Base-by-base conservation (phyloP, 2,888 invertebrate genomes). In the Andrena trimmerana region DNA sequence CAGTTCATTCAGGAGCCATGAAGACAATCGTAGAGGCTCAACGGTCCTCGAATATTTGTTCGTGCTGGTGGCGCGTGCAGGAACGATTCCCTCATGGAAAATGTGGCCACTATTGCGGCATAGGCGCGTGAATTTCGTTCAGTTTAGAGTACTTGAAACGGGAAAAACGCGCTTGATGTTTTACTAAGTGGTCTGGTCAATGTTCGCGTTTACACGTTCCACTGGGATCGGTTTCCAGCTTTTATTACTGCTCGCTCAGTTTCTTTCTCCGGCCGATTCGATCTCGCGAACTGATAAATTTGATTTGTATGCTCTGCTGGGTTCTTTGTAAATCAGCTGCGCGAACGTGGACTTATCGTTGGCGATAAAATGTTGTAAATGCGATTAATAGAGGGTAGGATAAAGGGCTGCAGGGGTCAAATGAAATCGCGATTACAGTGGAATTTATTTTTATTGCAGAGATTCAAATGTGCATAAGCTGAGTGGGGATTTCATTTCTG, bases 1-100 rank as follows among this genome's bases (percentile, higher is more conserved):
- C 83, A 78, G 82, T 78, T 85, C 83, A 86, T 84, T 86, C 83
- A 72, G 70, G 74, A 73, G n/a, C 54, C 66, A 16, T 29, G 36
- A 57, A 52, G 77, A 59, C 76, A 70, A 70, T 74, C 71, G 59
- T 68, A 31, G 36, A 27, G 5, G 16, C 4, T 24, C 52, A n/a
- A 31, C 29, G 67, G 63, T 36, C 63, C 68, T 82, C 75, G 71
- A 84, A 82, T 84, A 78, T 78, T 84, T 78, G 60, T 27, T 20
- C 42, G 27, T 10, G 20, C 29, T 62, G 3, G 1, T 7, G 10
- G 10, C 31, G 27, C 42, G n/a, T 13, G 29, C 33, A 29, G 13
- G n/a, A 7, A 24, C 36, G 29, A 16, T 42, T 42, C 42, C 16
- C 13, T 42, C 42, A 27, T 8, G 7, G 29, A 36, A 50, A 29